phyloP scores from a whole-genome alignment of 1,140 invertebrate genomes.

The Venustaconcha ellipsiformis region DNA sequence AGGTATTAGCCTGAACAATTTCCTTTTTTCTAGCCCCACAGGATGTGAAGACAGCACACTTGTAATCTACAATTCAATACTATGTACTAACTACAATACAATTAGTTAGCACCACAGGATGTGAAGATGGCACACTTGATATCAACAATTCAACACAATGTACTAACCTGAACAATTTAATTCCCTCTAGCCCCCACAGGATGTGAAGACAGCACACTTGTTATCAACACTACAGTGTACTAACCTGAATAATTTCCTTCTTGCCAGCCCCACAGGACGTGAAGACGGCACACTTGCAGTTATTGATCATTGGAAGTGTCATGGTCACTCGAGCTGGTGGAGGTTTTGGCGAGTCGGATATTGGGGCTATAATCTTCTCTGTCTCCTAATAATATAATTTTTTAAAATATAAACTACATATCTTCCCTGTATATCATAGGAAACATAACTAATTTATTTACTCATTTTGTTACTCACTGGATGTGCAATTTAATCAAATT shows the following conservation, averaged over 20 bases:
- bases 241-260: slow-evolving; percentile 89
- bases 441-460: background rate
- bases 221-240: slow-evolving; percentile 1
- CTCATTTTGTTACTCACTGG: background rate
- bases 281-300: slow-evolving; percentile 86
- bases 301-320: slow-evolving; percentile 93
- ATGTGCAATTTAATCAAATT: background rate
- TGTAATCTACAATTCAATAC: slow-evolving; percentile 74
- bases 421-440: background rate
- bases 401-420: background rate
- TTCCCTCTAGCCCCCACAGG: slow-evolving; percentile 78
- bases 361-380: slow-evolving; percentile 82
- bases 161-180: slow-evolving; percentile 83
- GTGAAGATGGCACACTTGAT: slow-evolving; percentile 50
- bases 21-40: too few relatives aligned
- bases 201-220: slow-evolving; percentile 79
- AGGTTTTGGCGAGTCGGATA: slow-evolving; percentile 95
- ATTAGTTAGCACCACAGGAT: slow-evolving; percentile 75
- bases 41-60: slow-evolving; percentile 81
- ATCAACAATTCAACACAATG: background rate
- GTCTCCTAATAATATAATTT: slow-evolving; percentile 50
- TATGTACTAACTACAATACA: too few relatives aligned
- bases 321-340: slow-evolving; percentile 92
- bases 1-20: slow-evolving; percentile 74
- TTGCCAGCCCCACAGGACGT: slow-evolving; percentile 86